Conservation (phyloP, 2,113 vertebrate species). For the Limnothrissa miodon region DNA sequence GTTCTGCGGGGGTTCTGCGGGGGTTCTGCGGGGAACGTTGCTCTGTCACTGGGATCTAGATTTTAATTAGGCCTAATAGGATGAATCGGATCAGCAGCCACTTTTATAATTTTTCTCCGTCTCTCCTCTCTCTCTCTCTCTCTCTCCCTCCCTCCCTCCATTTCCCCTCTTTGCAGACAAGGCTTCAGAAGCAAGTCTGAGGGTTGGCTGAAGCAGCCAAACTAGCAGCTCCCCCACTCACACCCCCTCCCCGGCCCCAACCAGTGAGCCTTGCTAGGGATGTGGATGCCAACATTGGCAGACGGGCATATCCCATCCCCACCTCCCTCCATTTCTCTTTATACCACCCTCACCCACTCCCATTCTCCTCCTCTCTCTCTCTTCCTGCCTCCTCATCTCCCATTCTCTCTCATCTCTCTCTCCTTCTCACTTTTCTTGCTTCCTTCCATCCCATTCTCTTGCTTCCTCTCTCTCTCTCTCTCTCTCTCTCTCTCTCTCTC, state of each 20-base stretch:
- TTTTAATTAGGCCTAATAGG: conserved; percentile 50
- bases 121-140: not conserved
- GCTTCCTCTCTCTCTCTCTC: conserved; percentile 29
- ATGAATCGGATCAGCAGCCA: conserved; percentile 34
- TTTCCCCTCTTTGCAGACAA: not conserved
- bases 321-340: not conserved
- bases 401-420: not conserved
- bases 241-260: not conserved
- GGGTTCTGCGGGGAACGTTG: conserved; percentile 1
- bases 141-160: no score
- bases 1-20: not conserved
- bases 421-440: no score
- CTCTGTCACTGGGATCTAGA: conserved; percentile 39
- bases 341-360: no score
- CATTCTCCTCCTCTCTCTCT: not conserved
- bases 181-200: not conserved
- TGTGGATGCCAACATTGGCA: not conserved
- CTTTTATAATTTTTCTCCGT: not conserved
- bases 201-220: not conserved
- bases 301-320: not conserved
- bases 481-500: conserved; percentile 15
- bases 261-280: not conserved
- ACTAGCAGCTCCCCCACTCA: not conserved
- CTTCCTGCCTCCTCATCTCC: not conserved
- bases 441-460: not conserved